phyloP scores from a whole-genome alignment of 2,888 invertebrate genomes.

The Netelia melanura region DNA sequence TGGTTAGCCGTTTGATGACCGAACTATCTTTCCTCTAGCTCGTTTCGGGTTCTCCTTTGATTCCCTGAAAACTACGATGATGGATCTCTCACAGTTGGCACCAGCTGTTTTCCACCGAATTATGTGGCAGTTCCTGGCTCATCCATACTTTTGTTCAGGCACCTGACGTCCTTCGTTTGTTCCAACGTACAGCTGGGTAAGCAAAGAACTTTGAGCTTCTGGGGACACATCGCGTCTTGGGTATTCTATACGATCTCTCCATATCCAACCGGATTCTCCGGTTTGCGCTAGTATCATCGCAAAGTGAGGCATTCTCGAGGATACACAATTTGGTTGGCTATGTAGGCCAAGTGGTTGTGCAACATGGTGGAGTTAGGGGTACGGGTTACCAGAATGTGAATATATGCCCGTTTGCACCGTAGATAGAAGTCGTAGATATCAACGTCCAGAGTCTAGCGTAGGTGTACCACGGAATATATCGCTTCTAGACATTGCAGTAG shows the following conservation, averaged over 20 bases:
- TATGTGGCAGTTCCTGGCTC: neutral
- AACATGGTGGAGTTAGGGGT: neutral
- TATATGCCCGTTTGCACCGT: slow-evolving; percentile 21
- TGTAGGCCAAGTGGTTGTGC: slow-evolving; percentile 9
- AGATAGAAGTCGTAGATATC: slow-evolving; percentile 15
- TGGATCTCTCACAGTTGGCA: no score
- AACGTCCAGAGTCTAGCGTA: neutral
- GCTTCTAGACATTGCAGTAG: slow-evolving; percentile 15
- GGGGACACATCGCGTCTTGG: slow-evolving; percentile 14
- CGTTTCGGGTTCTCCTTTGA: no score
- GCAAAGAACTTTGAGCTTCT: slow-evolving; percentile 28
- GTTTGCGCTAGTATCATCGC: neutral
- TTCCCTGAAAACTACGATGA: no score
- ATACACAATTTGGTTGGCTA: slow-evolving; percentile 11
- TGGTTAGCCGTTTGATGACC: no score
- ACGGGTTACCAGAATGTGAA: slow-evolving; percentile 25
- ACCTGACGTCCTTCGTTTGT: neutral
- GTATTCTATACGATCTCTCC: slow-evolving; percentile 16
- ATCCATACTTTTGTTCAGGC: neutral
- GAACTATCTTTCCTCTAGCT: no score
- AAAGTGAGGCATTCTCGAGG: neutral
- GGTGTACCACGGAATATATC: slow-evolving; percentile 2
- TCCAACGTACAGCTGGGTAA: neutral
- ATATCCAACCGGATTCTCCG: neutral
- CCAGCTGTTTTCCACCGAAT: neutral